phyloP scores from a whole-genome alignment of 1,140 invertebrate genomes.

The Grapholita molesta region DNA sequence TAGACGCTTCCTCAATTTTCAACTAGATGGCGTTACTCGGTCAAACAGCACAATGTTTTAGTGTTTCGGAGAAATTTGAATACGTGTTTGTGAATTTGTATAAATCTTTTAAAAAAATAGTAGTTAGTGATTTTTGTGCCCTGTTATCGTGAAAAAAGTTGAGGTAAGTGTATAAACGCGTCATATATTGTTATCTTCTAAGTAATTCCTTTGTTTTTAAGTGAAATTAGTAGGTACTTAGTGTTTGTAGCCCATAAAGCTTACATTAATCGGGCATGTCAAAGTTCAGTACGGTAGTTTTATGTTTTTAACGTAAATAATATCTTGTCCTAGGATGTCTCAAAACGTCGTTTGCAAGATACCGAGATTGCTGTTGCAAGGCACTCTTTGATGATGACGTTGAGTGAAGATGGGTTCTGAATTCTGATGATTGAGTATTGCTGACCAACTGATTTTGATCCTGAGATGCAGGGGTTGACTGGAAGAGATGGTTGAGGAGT shows the following conservation, averaged over 20 bases:
- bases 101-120: not conserved
- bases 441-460: constrained; percentile 33
- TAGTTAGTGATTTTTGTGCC: not conserved
- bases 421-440: constrained; percentile 35
- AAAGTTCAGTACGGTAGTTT: constrained; percentile 26
- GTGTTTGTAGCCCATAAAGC: constrained; percentile 32
- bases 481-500: constrained; percentile 23
- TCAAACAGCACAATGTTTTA: not conserved
- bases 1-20: not conserved
- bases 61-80: not conserved
- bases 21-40: not conserved
- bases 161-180: not conserved
- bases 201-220: not conserved
- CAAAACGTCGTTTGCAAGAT: constrained; percentile 27
- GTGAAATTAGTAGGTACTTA: constrained; percentile 6
- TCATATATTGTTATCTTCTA: not conserved
- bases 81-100: not conserved
- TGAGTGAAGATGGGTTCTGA: constrained; percentile 38
- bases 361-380: constrained; percentile 25
- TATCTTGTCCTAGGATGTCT: constrained; percentile 28
- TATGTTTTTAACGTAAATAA: constrained; percentile 17
- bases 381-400: constrained; percentile 26
- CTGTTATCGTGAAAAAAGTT: not conserved
- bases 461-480: constrained; percentile 28
- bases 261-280: constrained; percentile 27